Base-by-base conservation (phyloP, 1,140 invertebrate species). In the Aphaenogaster floridana region DNA sequence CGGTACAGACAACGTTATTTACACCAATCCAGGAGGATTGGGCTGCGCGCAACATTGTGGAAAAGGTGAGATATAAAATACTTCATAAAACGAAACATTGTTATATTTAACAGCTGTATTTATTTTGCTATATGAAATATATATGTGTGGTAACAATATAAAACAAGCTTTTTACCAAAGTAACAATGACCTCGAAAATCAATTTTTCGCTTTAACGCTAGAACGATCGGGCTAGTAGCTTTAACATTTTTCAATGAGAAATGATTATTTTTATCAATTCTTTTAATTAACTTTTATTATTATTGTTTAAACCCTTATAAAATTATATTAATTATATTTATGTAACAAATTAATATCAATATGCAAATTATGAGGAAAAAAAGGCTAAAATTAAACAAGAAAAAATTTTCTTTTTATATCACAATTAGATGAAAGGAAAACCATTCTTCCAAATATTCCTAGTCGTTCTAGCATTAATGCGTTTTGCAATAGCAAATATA, bases 1-100 rank as follows among this genome's bases (percentile, higher is more conserved):
- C 91, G 97, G 97, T 5, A 95, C 96, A 2, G 96, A 98, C 88
- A 94, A 94, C 5, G 93, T 96, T 9, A 96, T 96, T 0, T 98
- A 98, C 89, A 88, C 91, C 1, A 98, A 98, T 93, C 92, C 95
- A 21, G 96, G 96, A 78, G 95, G 92, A 77, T 93, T 97, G 6
- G 89, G 94, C 9, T 97, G 97, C 91, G 96, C 97, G 0, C 91
- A 93, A 64, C 69, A 78, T 3, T 97, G 97, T 92, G 97, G 97
- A 85, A 95, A 94, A 91, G 88, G 96, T 97, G 91, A 94, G 94
- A 11, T 15, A 39, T 50, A 28, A 28, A 2, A 69, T 61, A 45
- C 0, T 76, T 39, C 0, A 36, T 17, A 28, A 57, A 42, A 34
- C 6, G 7, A 71, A 80, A 80, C 3, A 28, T 50, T 21, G 0